phyloP scores from a whole-genome alignment of 2,113 vertebrate genomes.

The Neotoma lepida region DNA sequence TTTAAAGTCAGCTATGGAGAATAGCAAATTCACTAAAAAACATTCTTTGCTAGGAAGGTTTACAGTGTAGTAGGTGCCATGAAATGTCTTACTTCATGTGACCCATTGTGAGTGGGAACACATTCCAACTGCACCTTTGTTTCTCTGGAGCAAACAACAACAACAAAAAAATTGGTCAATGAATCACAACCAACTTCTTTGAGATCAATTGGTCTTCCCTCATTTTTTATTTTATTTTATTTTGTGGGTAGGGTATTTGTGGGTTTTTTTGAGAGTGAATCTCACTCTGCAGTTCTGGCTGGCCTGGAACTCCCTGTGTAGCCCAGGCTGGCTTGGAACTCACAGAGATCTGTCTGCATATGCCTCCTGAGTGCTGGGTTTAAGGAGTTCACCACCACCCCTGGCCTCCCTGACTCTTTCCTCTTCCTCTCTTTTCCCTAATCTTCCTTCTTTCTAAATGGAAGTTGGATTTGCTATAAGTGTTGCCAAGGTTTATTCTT shows the following conservation, averaged over 20 bases:
- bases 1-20: slow-evolving; percentile 43
- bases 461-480: slow-evolving; percentile 22
- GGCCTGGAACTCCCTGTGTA: not conserved
- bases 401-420: not conserved
- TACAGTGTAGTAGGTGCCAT: not conserved
- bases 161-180: not conserved
- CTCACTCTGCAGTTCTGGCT: not conserved
- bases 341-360: not conserved
- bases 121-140: not conserved
- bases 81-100: not conserved
- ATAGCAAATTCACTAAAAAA: slow-evolving; percentile 8
- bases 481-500: not conserved
- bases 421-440: not conserved
- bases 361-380: not conserved
- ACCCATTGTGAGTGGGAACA: not conserved
- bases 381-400: not conserved
- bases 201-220: not conserved
- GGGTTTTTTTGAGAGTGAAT: not conserved
- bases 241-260: not conserved
- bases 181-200: not conserved
- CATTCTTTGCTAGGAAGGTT: slow-evolving; percentile 8
- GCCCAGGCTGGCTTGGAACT: not conserved
- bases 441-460: not conserved
- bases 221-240: too few relatives aligned
- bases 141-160: not conserved